Conservation (phyloP, 2,113 vertebrate genomes). For the Egretta garzetta region DNA sequence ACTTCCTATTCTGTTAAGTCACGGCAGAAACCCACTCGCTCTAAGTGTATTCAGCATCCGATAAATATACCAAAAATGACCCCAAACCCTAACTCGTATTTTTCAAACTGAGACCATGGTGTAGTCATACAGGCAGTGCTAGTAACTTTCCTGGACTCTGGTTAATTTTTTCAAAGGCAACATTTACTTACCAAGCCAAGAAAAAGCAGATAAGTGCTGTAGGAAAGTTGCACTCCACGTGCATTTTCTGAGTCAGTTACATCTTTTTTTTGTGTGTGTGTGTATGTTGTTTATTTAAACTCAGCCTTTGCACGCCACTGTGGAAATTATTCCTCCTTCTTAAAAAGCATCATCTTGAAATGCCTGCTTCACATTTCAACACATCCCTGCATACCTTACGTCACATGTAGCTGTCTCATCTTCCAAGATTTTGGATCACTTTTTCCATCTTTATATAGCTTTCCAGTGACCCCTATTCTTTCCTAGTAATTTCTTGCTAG, state of each 20-base stretch:
- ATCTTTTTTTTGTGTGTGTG: neutral
- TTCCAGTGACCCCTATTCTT: constrained; percentile 48
- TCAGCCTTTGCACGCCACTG: neutral
- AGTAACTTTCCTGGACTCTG: neutral
- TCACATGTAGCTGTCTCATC: constrained; percentile 30
- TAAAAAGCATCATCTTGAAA: constrained; percentile 45
- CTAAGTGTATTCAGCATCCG: neutral
- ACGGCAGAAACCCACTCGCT: neutral
- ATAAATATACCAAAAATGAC: neutral
- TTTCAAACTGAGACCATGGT: neutral
- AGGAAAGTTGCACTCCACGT: neutral
- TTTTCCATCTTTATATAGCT: constrained; percentile 64
- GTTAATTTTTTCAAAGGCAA: neutral
- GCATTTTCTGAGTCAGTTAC: neutral
- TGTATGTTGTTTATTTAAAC: neutral
- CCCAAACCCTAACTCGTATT: neutral
- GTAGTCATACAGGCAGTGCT: neutral
- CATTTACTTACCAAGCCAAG: neutral
- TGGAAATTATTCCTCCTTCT: constrained; percentile 42
- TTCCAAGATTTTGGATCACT: constrained; percentile 40
- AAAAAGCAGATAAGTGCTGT: neutral
- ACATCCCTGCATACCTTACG: constrained; percentile 1
- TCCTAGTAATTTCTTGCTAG: neutral
- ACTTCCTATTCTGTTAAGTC: neutral
- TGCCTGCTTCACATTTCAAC: constrained; percentile 39